Conservation (phyloP, 2,888 invertebrate species). For the Athetis lepigone region DNA sequence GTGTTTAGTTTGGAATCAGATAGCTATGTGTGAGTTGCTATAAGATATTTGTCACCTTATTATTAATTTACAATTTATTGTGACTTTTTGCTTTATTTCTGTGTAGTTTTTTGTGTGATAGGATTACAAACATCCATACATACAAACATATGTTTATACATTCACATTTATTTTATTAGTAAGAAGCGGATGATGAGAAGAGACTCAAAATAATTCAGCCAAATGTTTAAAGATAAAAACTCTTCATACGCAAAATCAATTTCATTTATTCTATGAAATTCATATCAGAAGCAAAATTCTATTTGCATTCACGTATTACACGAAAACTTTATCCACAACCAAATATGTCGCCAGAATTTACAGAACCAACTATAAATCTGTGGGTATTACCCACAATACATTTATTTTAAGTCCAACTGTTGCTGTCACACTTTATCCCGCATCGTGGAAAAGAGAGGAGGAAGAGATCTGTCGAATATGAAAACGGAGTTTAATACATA, state of each 20-base stretch:
- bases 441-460: constrained; percentile 31
- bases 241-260: constrained; percentile 3
- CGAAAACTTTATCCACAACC: constrained; percentile 49
- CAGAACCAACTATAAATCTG: constrained; percentile 29
- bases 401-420: constrained; percentile 17
- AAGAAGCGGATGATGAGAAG: too few relatives aligned
- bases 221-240: background rate
- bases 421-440: constrained; percentile 19
- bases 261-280: constrained; percentile 24
- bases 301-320: constrained; percentile 34
- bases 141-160: too few relatives aligned
- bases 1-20: too few relatives aligned
- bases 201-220: too few relatives aligned
- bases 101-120: too few relatives aligned
- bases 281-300: constrained; percentile 34
- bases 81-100: too few relatives aligned
- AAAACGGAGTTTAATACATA: constrained; percentile 25
- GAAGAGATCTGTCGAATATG: constrained; percentile 6
- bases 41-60: too few relatives aligned
- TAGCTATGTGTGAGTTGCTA: too few relatives aligned
- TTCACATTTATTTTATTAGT: too few relatives aligned
- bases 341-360: constrained; percentile 46
- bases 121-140: too few relatives aligned
- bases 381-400: constrained; percentile 20
- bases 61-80: too few relatives aligned